phyloP scores from a whole-genome alignment of 1,140 invertebrate species.

The Drosophila kohkoa region DNA sequence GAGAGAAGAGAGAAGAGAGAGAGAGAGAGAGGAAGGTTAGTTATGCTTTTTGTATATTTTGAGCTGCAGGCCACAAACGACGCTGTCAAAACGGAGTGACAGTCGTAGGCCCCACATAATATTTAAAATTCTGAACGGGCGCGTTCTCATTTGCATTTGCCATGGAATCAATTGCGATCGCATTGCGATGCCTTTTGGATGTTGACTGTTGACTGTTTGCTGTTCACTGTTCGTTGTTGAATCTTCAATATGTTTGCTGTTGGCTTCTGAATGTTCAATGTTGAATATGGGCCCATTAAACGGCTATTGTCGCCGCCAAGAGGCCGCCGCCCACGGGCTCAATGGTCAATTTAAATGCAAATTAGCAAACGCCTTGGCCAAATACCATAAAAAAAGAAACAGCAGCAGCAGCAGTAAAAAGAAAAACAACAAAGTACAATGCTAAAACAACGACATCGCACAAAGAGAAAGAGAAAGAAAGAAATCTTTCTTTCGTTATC shows the following conservation, averaged over 20 bases:
- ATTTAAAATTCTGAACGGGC: conserved; percentile 52
- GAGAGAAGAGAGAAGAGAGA: neutral
- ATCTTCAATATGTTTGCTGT: neutral
- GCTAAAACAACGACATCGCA: no score
- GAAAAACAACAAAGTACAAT: neutral
- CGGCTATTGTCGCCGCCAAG: conserved; percentile 65
- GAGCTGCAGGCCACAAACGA: conserved; percentile 52
- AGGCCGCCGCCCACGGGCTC: conserved; percentile 47
- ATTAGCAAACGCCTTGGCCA: conserved; percentile 50
- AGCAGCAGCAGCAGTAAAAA: neutral
- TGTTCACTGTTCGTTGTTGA: conserved; percentile 6
- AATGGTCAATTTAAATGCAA: conserved; percentile 60
- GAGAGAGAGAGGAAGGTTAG: conserved; percentile 3
- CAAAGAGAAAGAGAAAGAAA: conserved; percentile 5
- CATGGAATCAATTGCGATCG: conserved; percentile 53
- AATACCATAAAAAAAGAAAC: conserved; percentile 25
- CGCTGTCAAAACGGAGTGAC: conserved; percentile 55
- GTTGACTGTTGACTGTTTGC: neutral
- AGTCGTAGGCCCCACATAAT: conserved; percentile 17
- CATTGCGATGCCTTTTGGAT: conserved; percentile 20
- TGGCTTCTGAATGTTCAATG: neutral
- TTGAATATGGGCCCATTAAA: conserved; percentile 51
- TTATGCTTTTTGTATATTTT: neutral
- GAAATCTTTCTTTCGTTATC: conserved; percentile 33
- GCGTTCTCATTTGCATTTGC: conserved; percentile 56